phyloP scores from a whole-genome alignment of 2,888 invertebrate species.

The Acanthococcus lagerstroemiae region DNA sequence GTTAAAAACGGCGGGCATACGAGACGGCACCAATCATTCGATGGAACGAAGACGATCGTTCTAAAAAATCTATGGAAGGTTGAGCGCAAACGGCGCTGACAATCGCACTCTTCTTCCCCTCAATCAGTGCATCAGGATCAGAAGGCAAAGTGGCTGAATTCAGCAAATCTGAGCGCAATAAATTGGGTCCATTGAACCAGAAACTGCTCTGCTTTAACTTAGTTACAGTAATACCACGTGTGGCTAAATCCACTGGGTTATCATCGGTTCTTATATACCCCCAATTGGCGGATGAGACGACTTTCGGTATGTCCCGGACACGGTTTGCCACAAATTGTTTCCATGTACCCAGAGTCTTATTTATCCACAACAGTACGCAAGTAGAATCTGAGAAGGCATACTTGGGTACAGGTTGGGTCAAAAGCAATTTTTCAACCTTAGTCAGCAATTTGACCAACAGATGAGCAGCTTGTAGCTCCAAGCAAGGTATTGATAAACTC shows the following conservation, averaged over 20 bases:
- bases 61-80: no score
- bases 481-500: background rate
- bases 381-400: background rate
- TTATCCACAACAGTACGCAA: background rate
- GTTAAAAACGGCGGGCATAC: no score
- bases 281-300: background rate
- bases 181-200: background rate
- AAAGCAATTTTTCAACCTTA: no score
- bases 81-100: no score
- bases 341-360: background rate
- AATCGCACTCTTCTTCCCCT: no score
- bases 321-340: slow-evolving; percentile 10
- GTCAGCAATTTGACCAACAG: background rate
- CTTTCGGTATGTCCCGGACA: background rate
- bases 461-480: slow-evolving; percentile 3
- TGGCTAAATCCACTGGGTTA: slow-evolving; percentile 2
- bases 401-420: no score
- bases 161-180: no score
- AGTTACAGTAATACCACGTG: background rate
- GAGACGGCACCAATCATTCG: no score
- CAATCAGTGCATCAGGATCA: no score
- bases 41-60: no score
- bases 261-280: background rate
- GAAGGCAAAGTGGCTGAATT: no score
- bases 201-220: background rate